phyloP scores from a whole-genome alignment of 2,888 invertebrate species.

The Helleia helle region DNA sequence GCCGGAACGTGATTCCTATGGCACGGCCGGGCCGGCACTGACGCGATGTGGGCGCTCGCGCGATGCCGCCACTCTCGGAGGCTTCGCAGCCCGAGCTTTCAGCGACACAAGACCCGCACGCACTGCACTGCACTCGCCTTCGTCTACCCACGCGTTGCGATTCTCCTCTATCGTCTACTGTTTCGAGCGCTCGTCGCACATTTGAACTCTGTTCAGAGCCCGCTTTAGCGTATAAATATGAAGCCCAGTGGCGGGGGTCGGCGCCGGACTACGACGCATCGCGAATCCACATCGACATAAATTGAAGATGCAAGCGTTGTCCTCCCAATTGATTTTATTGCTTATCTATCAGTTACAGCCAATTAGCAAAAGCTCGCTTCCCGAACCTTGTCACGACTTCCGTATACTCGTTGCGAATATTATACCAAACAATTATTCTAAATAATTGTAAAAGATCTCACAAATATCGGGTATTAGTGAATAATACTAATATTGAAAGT shows the following conservation, averaged over 20 bases:
- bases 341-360: slow-evolving; percentile 60
- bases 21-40: slow-evolving; percentile 75
- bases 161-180: slow-evolving; percentile 68
- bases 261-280: slow-evolving; percentile 62
- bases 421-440: slow-evolving; percentile 14
- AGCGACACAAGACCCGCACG: slow-evolving; percentile 66
- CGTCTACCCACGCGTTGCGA: slow-evolving; percentile 66
- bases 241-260: slow-evolving; percentile 68
- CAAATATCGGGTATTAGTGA: no score
- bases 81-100: slow-evolving; percentile 70
- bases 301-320: slow-evolving; percentile 69
- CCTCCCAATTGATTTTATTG: slow-evolving; percentile 68
- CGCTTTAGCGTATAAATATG: slow-evolving; percentile 72
- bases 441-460: not conserved
- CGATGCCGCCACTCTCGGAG: slow-evolving; percentile 45
- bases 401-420: slow-evolving; percentile 43
- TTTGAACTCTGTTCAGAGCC: slow-evolving; percentile 69
- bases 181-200: slow-evolving; percentile 67
- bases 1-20: slow-evolving; percentile 61
- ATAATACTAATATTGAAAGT: no score
- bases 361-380: slow-evolving; percentile 62
- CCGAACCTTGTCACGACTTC: slow-evolving; percentile 43
- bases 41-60: slow-evolving; percentile 52
- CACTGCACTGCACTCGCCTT: slow-evolving; percentile 73
- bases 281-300: slow-evolving; percentile 66